These are phyloP conservation scores for Serranus cabrilla DNA, from an alignment of 2,797 vertebrate genomes.

Conservation along the genomic window DNA sequence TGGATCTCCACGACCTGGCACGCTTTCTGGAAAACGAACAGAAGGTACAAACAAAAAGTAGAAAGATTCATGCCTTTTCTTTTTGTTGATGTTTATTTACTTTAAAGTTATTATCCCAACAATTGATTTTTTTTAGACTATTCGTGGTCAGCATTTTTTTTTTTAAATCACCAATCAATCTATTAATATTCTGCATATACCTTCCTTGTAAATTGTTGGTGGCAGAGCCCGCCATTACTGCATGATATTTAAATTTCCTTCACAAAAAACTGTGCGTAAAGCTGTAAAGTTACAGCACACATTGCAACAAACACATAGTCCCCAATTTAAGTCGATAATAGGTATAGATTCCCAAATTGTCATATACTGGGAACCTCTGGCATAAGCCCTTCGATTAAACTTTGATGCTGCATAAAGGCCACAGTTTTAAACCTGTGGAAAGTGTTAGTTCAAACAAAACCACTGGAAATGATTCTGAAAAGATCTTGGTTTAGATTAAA, in stretches of 20 bases:
- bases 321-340: background rate
- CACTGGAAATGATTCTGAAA: too few relatives aligned
- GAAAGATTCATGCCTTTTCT: background rate
- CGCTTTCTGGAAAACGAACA: slow-evolving; percentile 94
- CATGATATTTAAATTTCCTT: too few relatives aligned
- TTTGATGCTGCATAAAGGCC: too few relatives aligned
- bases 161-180: background rate
- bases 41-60: slow-evolving; percentile 86
- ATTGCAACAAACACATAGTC: background rate
- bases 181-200: background rate
- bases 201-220: background rate
- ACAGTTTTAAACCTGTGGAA: too few relatives aligned
- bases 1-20: slow-evolving; percentile 89
- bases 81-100: background rate
- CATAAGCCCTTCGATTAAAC: too few relatives aligned
- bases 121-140: background rate
- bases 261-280: too few relatives aligned
- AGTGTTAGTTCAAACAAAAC: too few relatives aligned
- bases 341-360: too few relatives aligned
- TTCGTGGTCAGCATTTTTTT: background rate
- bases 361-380: too few relatives aligned
- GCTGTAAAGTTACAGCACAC: background rate
- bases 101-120: background rate
- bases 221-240: fast-evolving
- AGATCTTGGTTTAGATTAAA: too few relatives aligned